Evolutionary conservation across 2,113 vertebrate species (phyloP).

Genomic region (Aptenodytes forsteri): DNA sequence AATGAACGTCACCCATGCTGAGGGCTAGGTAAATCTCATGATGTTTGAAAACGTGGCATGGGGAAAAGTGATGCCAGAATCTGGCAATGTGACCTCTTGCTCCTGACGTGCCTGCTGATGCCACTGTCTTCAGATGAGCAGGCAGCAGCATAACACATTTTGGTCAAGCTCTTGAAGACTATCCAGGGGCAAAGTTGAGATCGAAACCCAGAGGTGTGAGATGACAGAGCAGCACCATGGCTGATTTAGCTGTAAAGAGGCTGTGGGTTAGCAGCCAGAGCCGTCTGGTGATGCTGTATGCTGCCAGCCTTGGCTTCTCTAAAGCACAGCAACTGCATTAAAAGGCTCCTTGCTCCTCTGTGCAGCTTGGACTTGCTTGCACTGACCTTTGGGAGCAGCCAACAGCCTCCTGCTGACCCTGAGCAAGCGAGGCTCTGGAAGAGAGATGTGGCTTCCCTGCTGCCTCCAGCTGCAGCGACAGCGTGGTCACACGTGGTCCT

Average conservation of each 20-base stretch:
- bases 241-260: background rate
- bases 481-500: accelerated
- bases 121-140: background rate
- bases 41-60: background rate
- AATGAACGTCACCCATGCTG: background rate
- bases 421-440: accelerated
- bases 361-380: background rate
- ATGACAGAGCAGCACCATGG: accelerated
- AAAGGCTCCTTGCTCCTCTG: background rate
- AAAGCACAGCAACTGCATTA: accelerated
- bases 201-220: background rate
- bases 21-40: background rate
- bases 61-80: background rate
- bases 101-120: background rate
- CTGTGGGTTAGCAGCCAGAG: background rate
- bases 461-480: accelerated
- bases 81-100: background rate
- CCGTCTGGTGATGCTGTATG: background rate
- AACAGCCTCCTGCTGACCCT: background rate
- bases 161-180: background rate
- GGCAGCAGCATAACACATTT: background rate
- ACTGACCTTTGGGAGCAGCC: background rate
- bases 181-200: background rate
- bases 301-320: background rate
- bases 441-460: background rate